Evolutionary conservation across 2,797 vertebrate genomes (phyloP), one percentile per base, ranked within the genome.

Genomic region (Sardinella longiceps): DNA sequence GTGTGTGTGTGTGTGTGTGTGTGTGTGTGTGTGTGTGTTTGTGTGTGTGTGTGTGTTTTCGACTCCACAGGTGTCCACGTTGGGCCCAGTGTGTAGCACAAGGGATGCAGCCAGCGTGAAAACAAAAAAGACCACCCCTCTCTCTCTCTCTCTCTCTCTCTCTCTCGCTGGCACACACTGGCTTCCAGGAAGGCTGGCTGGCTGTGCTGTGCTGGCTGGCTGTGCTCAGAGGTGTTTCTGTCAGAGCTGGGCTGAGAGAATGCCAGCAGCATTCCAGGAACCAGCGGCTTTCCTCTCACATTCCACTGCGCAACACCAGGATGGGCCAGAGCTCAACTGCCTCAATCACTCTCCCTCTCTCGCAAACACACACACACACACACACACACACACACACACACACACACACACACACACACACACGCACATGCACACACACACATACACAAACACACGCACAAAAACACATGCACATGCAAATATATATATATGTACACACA

Each of bases 151-250:
- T 63, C 58, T 9, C 2, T 48, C 46, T 25, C 3, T 0, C 51
- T 15, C 1, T 58, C 7, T 58, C 53, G 1, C 70, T 9, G 15
- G 15, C 70, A 30, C 63, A 20, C 9, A 37, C 70, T 39, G 33
- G 20, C 70, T 91, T 90, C 90, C 89, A 90, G 90, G 90, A 91
- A 91, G 81, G 80, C 88, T 82, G 86, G 86, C 88, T 90, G 87
- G 86, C 88, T 90, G 87, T 88, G 88, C 86, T 87, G n/a, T n/a
- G n/a, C n/a, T n/a, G 81, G 80, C 88, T 82, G 86, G 86, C 88
- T 90, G 87, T 88, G 88, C 86, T 87, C 86, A 84, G 86, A 90
- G 85, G 84, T 89, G 89, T 89, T 88, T 88, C 86, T 82, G 89
- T 89, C 86, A 87, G 83, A 84, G 84, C 84, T 84, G 86, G 60